Conservation (phyloP, 2,797 vertebrate species). For the Coccyzus lansbergi region DNA sequence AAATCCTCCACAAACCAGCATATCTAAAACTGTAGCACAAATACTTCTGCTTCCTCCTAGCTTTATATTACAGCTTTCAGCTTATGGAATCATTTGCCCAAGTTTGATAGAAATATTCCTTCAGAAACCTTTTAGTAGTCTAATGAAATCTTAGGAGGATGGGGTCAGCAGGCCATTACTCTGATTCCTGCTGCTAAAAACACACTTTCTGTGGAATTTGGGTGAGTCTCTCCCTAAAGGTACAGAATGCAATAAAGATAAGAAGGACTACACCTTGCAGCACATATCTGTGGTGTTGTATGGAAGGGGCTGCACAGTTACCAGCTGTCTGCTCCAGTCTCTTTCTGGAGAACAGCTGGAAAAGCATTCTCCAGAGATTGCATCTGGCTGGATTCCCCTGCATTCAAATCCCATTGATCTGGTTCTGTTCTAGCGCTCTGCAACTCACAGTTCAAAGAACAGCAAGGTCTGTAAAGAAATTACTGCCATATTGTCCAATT, state of each 20-base stretch:
- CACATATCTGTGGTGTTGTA: neutral
- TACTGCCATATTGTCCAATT: constrained; percentile 85
- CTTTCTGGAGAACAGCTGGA: constrained; percentile 84
- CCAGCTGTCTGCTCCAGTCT: constrained; percentile 74
- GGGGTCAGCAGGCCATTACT: neutral
- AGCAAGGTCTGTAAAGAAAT: constrained; percentile 83
- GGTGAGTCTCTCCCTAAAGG: neutral
- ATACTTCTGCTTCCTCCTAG: neutral
- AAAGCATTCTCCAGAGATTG: constrained; percentile 78
- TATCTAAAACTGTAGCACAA: neutral
- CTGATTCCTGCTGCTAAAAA: neutral
- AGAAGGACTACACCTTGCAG: constrained; percentile 55
- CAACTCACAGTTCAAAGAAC: constrained; percentile 85
- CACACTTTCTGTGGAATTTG: neutral
- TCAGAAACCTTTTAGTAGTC: neutral
- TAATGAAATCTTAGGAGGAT: neutral
- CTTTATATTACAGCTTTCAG: neutral
- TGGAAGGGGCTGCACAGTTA: constrained; percentile 58
- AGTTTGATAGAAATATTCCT: neutral
- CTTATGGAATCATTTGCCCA: constrained; percentile 17
- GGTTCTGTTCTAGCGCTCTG: constrained; percentile 82
- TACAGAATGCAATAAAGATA: constrained; percentile 50
- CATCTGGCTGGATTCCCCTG: constrained; percentile 84
- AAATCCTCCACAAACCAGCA: constrained; percentile 13
- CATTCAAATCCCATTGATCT: constrained; percentile 83